Evolutionary conservation across 2,888 invertebrate species (phyloP).

Genomic region (Xylophagus ater): DNA sequence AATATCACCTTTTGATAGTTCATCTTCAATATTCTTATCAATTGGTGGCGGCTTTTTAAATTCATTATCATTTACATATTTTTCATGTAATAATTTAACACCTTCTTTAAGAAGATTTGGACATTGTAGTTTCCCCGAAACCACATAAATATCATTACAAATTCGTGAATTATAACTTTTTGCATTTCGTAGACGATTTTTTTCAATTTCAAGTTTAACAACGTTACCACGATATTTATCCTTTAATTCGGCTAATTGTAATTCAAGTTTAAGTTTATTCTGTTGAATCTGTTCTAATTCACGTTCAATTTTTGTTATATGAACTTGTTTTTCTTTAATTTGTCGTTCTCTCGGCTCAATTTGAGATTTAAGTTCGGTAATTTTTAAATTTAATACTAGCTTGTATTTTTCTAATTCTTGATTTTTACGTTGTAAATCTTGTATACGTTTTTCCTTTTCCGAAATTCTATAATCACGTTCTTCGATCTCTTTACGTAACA

Average conservation of each 20-base stretch:
- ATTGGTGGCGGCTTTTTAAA: conserved; percentile 54
- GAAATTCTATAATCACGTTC: conserved; percentile 76
- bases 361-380: conserved; percentile 72
- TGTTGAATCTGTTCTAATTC: conserved; percentile 70
- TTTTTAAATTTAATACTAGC: conserved; percentile 81
- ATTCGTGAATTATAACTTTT: conserved; percentile 60
- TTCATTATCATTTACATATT: conserved; percentile 59
- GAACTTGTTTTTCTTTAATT: conserved; percentile 70
- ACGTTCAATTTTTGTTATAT: conserved; percentile 72
- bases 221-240: conserved; percentile 66
- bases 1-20: too few species aligned
- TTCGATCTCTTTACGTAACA: conserved; percentile 71
- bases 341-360: conserved; percentile 79
- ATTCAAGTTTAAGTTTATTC: conserved; percentile 53
- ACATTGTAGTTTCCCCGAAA: conserved; percentile 67
- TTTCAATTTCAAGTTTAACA: conserved; percentile 56
- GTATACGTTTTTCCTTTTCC: conserved; percentile 75
- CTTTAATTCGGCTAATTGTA: conserved; percentile 62
- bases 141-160: conserved; percentile 68
- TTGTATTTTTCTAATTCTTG: conserved; percentile 85
- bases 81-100: conserved; percentile 33
- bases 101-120: conserved; percentile 39
- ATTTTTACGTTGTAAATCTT: conserved; percentile 72
- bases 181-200: conserved; percentile 47
- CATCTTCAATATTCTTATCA: too few species aligned